Percentiles rank a stretch among this genome's conserved stretches.
Conservation (phyloP, 2,113 vertebrate genomes). For the Turnix velox region DNA sequence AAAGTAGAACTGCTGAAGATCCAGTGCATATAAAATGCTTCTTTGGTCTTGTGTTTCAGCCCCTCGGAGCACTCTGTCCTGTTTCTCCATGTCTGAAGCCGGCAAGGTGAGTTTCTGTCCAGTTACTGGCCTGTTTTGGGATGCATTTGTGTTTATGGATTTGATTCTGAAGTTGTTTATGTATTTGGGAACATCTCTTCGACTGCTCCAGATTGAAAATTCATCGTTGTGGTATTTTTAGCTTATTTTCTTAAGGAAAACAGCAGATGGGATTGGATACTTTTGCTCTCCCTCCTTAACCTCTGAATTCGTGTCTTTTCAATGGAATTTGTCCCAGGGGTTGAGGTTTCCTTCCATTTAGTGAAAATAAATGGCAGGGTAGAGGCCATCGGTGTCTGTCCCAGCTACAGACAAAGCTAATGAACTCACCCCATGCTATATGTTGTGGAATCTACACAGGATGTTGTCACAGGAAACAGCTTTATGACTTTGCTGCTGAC, state of each 20-base stretch:
- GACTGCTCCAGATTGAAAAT: slow-evolving; percentile 22
- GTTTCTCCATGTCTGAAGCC: not conserved
- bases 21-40: not conserved
- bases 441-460: not conserved
- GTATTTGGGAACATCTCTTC: not conserved
- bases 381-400: not conserved
- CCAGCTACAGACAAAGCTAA: not conserved
- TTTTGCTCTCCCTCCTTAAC: slow-evolving; percentile 29
- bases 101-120: not conserved
- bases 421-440: not conserved
- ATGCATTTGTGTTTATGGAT: not conserved
- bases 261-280: slow-evolving; percentile 12
- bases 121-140: not conserved
- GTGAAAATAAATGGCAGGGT: not conserved
- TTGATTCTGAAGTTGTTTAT: slow-evolving; percentile 5
- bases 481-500: not conserved
- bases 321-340: slow-evolving; percentile 25
- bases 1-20: not conserved
- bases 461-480: slow-evolving; percentile 37
- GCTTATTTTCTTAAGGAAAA: slow-evolving; percentile 45
- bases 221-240: slow-evolving; percentile 52
- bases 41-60: slow-evolving; percentile 35
- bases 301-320: slow-evolving; percentile 17
- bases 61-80: not conserved
- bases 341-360: not conserved